Conservation (phyloP, 2,113 vertebrate genomes). For the Xenopus tropicalis region UCB_Xtro_10.0 CM004451.2:7160001-7160500, state of each 20-base stretch:
- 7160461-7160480: conserved; percentile 66
- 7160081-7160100: background rate
- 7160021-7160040: too few relatives aligned
- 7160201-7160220: background rate
- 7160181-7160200: background rate
- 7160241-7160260: background rate
- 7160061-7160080: too few relatives aligned
- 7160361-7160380: too few relatives aligned
- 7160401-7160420: too few relatives aligned
- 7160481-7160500: conserved; percentile 67
- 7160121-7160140: background rate
- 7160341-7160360: too few relatives aligned
- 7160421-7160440: too few relatives aligned
- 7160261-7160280: background rate
- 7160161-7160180: background rate
- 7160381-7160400: too few relatives aligned
- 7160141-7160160: conserved; percentile 11
- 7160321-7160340: too few relatives aligned
- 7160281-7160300: background rate
- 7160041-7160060: too few relatives aligned
- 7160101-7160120: background rate
- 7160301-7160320: too few relatives aligned
- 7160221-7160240: background rate
- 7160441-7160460: conserved; percentile 67
- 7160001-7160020: too few relatives aligned